A percentile compares a stretch with the other conserved stretches of the same genome.
phyloP scores from a whole-genome alignment of 1,140 invertebrate genomes.

The Teleopsis dalmanni region DNA sequence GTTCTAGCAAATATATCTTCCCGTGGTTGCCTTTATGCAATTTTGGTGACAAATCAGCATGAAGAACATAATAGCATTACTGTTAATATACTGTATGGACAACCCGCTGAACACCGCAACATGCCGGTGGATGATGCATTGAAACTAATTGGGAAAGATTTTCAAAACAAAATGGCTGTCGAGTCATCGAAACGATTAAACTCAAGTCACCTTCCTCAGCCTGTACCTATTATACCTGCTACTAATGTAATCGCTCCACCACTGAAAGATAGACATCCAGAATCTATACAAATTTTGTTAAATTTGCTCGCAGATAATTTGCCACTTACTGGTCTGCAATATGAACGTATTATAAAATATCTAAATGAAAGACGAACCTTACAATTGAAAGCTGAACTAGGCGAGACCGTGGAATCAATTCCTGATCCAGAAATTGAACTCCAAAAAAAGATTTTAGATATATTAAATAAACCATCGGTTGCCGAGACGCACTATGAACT shows the following conservation, averaged over 20 bases:
- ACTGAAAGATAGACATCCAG: slow-evolving; percentile 53
- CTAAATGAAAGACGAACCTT: slow-evolving; percentile 66
- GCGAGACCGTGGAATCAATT: slow-evolving; percentile 45
- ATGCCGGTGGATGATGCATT: slow-evolving; percentile 91
- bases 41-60: slow-evolving; percentile 77
- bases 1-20: slow-evolving; percentile 83
- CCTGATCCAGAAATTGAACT: slow-evolving; percentile 52
- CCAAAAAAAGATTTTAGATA: slow-evolving; percentile 77
- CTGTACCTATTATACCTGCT: slow-evolving; percentile 3
- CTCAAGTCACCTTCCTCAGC: slow-evolving; percentile 2
- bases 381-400: slow-evolving; percentile 63
- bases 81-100: slow-evolving; percentile 82
- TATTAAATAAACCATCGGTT: slow-evolving; percentile 59
- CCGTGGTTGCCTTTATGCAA: slow-evolving; percentile 78
- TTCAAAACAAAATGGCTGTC: slow-evolving; percentile 61
- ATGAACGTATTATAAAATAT: slow-evolving; percentile 73
- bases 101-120: slow-evolving; percentile 83
- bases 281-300: slow-evolving; percentile 65
- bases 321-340: slow-evolving; percentile 69
- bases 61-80: slow-evolving; percentile 79
- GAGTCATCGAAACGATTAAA: not conserved
- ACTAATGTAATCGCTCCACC: slow-evolving; percentile 11
- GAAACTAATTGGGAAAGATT: slow-evolving; percentile 68
- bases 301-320: slow-evolving; percentile 73
- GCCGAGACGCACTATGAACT: slow-evolving; percentile 22